These are phyloP conservation scores for Loxodonta africana DNA, from an alignment of 2,113 vertebrate species.

Conservation along the genomic window DNA sequence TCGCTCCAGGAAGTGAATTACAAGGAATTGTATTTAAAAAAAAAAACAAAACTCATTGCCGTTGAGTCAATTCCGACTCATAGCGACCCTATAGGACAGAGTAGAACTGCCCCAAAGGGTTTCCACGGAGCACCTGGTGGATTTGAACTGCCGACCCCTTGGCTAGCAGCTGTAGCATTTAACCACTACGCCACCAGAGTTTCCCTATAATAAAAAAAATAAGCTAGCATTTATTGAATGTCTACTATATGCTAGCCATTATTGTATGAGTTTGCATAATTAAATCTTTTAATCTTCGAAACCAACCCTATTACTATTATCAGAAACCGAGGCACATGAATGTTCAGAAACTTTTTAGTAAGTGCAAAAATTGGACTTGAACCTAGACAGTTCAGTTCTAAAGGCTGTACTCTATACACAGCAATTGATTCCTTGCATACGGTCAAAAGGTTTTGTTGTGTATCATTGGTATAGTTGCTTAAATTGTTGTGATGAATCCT, in stretches of 20 bases:
- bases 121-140: too few species aligned
- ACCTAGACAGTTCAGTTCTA: not conserved
- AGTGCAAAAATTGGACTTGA: not conserved
- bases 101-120: too few species aligned
- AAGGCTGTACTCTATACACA: rapidly evolving
- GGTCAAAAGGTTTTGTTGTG: not conserved
- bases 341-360: not conserved
- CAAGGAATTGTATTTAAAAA: not conserved
- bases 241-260: not conserved
- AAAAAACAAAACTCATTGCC: not conserved
- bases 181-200: too few species aligned
- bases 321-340: not conserved
- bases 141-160: too few species aligned
- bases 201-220: too few species aligned
- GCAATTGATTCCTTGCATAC: not conserved
- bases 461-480: not conserved
- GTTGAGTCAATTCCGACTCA: too few species aligned
- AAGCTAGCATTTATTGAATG: not conserved
- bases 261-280: not conserved
- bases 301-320: not conserved
- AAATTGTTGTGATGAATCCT: not conserved
- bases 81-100: too few species aligned
- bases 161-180: too few species aligned
- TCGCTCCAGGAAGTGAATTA: conserved; percentile 17
- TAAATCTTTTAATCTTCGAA: not conserved